Percentiles rank a stretch among this genome's conserved stretches.
Conservation (phyloP, 2,113 vertebrate species). For the Lasiurus borealis region DNA sequence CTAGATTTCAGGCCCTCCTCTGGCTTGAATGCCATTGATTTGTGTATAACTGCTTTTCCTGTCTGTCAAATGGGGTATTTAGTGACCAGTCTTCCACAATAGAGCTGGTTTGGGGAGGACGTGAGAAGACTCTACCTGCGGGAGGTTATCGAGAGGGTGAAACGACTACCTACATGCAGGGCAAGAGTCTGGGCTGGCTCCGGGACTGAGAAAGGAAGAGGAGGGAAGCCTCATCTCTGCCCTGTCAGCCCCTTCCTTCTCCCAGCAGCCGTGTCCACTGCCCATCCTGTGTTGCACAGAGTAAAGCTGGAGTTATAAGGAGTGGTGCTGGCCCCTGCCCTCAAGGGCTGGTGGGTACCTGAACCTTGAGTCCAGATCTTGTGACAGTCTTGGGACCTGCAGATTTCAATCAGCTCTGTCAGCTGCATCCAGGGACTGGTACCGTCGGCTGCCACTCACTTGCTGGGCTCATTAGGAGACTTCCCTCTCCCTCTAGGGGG, state of each 20-base stretch:
- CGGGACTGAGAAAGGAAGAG: background rate
- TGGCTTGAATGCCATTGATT: background rate
- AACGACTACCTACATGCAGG: background rate
- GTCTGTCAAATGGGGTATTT: background rate
- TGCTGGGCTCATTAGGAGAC: background rate
- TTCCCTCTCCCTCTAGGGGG: slow-evolving; percentile 1
- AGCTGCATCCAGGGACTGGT: slow-evolving; percentile 20
- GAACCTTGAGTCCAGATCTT: slow-evolving; percentile 29
- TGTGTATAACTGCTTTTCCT: background rate
- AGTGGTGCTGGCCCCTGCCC: background rate
- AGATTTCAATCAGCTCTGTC: slow-evolving; percentile 18
- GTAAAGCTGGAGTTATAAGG: background rate
- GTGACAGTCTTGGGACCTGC: slow-evolving; percentile 45
- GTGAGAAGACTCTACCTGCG: background rate
- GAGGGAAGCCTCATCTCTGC: background rate
- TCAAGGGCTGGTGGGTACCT: background rate
- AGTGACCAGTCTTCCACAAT: background rate
- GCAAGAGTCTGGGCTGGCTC: background rate
- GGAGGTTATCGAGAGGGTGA: background rate
- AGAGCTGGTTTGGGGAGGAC: background rate
- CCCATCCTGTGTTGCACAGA: background rate
- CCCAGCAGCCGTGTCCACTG: background rate
- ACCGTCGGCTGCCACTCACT: background rate
- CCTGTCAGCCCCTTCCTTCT: background rate
- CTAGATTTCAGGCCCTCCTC: background rate